These are phyloP conservation scores for Zosterops borbonicus DNA, from an alignment of 2,113 vertebrate genomes.

Conservation along the genomic window DNA sequence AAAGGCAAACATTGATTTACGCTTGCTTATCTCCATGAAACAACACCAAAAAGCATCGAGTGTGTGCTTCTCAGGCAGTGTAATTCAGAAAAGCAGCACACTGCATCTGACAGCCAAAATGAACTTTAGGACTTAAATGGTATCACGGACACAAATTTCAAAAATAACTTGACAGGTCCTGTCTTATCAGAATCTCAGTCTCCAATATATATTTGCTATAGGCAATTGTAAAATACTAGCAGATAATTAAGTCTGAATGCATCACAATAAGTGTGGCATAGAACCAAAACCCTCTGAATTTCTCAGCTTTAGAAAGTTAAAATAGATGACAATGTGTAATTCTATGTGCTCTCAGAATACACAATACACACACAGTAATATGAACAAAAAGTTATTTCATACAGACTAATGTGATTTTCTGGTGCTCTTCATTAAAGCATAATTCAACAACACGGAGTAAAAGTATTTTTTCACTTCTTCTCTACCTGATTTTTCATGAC, in stretches of 20 bases:
- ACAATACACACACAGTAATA: neutral
- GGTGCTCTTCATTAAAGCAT: neutral
- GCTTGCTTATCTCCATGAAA: neutral
- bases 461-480: neutral
- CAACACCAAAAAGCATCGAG: neutral
- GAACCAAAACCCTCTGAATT: neutral
- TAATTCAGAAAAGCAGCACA: neutral
- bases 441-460: neutral
- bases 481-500: neutral
- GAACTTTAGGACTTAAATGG: neutral
- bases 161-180: neutral
- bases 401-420: neutral
- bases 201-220: neutral
- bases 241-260: neutral
- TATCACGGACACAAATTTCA: neutral
- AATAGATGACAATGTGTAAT: neutral
- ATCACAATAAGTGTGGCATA: neutral
- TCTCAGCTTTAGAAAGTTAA: neutral
- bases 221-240: neutral
- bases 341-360: neutral
- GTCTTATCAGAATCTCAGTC: neutral
- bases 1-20: neutral
- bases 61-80: neutral
- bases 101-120: neutral
- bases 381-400: neutral